Evolutionary conservation across 2,888 invertebrate genomes (phyloP), one percentile per base, ranked within the genome.

Genomic region (Watsonalla binaria): DNA sequence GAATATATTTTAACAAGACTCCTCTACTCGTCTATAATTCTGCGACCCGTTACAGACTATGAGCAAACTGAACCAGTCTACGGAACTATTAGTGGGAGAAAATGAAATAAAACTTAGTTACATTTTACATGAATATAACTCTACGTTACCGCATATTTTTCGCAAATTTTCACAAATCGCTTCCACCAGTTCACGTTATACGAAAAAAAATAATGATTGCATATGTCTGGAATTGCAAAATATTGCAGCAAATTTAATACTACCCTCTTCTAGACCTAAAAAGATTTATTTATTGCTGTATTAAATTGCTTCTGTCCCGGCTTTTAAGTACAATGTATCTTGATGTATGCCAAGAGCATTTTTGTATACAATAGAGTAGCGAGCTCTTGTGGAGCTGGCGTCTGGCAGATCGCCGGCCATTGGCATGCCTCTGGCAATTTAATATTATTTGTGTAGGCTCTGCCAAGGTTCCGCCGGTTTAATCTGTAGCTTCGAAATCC

Each of bases 401-500:
- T 56, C 54, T 59, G 58, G 74, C 75, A 74, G 72, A 76, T 74
- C 67, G 75, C 70, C 66, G 73, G 74, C 74, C 86, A 86, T 89
- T 88, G 88, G 88, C 88, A 88, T 83, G 82, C 67, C 68, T 66
- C 74, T 74, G 75, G 82, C 85, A 84, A 86, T 90, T 86, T 87
- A 84, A 89, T 90, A 90, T 88, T 89, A 89, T 90, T 88, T 84
- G 84, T 86, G 79, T 80, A 82, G 83, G 82, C 80, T 62, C 70
- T 82, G 87, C 87, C 86, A 86, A 84, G 78, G 78, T 71, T 66
- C 59, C 67, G 66, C 65, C 62, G 68, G 74, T 61, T 78, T 82
- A 84, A 84, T 84, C 83, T 72, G 57, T 56, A 60, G 62, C 66
- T 66, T 66, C 74, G 74, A 76, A 73, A 77, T 64, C 78, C 74